Base-by-base conservation (phyloP, 1,140 invertebrate genomes). In the Mizuhopecten yessoensis region DNA sequence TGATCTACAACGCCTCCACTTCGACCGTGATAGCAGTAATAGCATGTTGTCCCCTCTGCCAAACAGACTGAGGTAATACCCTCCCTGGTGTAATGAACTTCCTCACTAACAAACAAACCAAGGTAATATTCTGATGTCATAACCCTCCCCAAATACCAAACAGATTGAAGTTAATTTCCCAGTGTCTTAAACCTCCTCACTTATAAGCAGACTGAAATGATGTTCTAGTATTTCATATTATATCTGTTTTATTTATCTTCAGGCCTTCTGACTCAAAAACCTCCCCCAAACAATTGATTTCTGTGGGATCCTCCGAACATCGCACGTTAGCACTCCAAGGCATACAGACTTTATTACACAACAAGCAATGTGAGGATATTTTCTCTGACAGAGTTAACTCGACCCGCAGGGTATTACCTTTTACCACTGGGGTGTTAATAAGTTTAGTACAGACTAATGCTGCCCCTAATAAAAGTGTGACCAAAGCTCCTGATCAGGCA, bases 11-110 rank as follows among this genome's bases (percentile, higher is more conserved):
- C 36, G 86, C 20, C 90, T 93, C 33, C 87, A 91, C 88, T 93
- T 93, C 90, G 91, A 93, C 57, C 89, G 92, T 88, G 92, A 93
- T 36, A 87, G 57, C 34, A 90, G 34, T 23, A 91, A 87, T 13
- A 34, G 88, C 20, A 45, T 93, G 17, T 92, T 90, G 34, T 91
- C 92, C 13, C 45, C 91, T 33, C 87, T 33, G 34, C 90, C 86
- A 42, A 90, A 89, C 87, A 89, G 88, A 87, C 87, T 17, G 29
- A 36, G 34, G 87, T 34, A 90, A 0, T 17, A 9, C 33, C 0
- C 10, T 45, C 23, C n/a, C n/a, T 89, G 2, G 13, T 34, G 33
- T 39, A 13, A 7, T 39, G 36, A 7, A 39, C 34, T 13, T 23
- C 33, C 15, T 20, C n/a, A 34, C 36, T 20, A 33, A 23, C 11